These are phyloP conservation scores for Epinephelus coioides DNA, from an alignment of 2,797 vertebrate species.

Conservation along the genomic window DNA sequence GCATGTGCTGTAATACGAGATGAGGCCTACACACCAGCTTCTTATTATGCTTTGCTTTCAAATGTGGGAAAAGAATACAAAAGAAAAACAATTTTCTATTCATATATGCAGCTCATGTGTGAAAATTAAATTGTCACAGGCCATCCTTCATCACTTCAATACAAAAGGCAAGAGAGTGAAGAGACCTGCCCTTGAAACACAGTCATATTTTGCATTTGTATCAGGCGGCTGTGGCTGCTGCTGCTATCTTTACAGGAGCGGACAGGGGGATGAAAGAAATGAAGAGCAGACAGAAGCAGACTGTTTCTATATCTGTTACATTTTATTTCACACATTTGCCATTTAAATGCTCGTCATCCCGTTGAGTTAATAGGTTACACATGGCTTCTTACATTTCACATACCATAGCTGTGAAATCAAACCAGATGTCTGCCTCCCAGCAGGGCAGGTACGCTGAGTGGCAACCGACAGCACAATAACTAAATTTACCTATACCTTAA, in stretches of 20 bases:
- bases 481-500: too few relatives aligned
- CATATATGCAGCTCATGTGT: constrained; percentile 35
- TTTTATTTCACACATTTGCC: constrained; percentile 17
- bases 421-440: background rate
- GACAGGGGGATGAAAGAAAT: constrained; percentile 24
- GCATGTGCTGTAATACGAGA: constrained; percentile 54
- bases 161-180: constrained; percentile 37
- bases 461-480: too few relatives aligned
- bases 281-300: constrained; percentile 9
- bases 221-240: constrained; percentile 27
- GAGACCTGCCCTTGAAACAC: constrained; percentile 48
- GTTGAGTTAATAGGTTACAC: constrained; percentile 25
- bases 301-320: constrained; percentile 26
- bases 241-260: constrained; percentile 18
- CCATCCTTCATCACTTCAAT: constrained; percentile 44
- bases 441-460: too few relatives aligned
- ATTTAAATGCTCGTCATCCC: constrained; percentile 10
- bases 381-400: constrained; percentile 6
- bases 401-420: constrained; percentile 4
- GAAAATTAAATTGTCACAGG: constrained; percentile 47
- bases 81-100: constrained; percentile 53
- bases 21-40: constrained; percentile 25
- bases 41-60: constrained; percentile 46
- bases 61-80: constrained; percentile 35
- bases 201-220: constrained; percentile 46